Conservation (phyloP, 37 sponge, comb jelly and placozoan genomes). For the Amphimedon queenslandica region DNA sequence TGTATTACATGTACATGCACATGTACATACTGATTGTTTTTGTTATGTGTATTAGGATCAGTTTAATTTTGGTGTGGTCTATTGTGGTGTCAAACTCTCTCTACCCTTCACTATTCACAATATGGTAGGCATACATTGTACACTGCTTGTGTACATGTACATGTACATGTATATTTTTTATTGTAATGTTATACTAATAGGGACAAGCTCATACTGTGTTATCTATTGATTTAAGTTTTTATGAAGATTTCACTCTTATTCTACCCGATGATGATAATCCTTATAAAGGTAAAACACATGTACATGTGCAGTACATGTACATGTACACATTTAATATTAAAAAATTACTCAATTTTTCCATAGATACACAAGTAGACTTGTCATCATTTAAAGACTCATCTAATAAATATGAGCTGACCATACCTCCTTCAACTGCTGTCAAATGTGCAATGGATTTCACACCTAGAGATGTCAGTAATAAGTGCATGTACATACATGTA, state of each 20-base stretch:
- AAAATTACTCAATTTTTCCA: neutral
- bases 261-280: conserved; percentile 10
- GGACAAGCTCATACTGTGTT: conserved; percentile 25
- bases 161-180: neutral
- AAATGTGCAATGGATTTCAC: too few species aligned
- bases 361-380: neutral
- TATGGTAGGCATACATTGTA: conserved; percentile 18
- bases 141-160: neutral
- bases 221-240: conserved; percentile 53
- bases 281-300: conserved; percentile 12
- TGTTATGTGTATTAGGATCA: conserved; percentile 24
- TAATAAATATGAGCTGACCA: too few species aligned
- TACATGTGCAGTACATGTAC: neutral
- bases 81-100: conserved; percentile 51
- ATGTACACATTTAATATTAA: neutral
- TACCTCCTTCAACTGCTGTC: too few species aligned
- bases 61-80: conserved; percentile 76
- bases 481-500: neutral
- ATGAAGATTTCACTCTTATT: conserved; percentile 46
- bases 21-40: neutral
- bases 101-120: conserved; percentile 59
- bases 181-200: conserved; percentile 6
- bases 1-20: neutral
- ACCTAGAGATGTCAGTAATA: too few species aligned
- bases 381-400: too few species aligned